A percentile compares a stretch with the other conserved stretches of the same genome.
Conservation (phyloP, 35 echinoderm and acorn worm species). For the Ophiothrix spiculata region DNA sequence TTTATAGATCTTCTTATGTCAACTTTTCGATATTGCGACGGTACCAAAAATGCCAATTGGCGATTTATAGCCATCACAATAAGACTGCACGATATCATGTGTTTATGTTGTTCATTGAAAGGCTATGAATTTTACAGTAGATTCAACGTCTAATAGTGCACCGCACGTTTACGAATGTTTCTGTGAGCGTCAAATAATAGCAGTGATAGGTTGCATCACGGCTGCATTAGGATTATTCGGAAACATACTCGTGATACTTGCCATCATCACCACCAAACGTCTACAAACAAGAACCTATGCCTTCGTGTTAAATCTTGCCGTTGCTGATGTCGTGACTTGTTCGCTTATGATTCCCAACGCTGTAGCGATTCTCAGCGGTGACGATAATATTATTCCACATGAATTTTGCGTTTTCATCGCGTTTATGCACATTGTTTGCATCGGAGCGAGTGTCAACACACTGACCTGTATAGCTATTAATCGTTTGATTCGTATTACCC, state of each 20-base stretch:
- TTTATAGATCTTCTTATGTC: too few species aligned
- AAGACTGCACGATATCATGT: too few species aligned
- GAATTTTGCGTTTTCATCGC: background rate
- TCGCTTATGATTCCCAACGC: background rate
- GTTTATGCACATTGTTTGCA: background rate
- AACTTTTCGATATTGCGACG: too few species aligned
- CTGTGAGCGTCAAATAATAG: background rate
- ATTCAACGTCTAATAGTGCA: too few species aligned
- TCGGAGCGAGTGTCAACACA: slow-evolving; percentile 18
- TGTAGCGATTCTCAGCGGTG: background rate
- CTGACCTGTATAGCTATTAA: slow-evolving; percentile 49
- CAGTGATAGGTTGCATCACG: background rate
- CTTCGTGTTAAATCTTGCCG: background rate
- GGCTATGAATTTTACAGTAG: too few species aligned
- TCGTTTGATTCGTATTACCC: slow-evolving; percentile 50
- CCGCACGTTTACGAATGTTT: background rate
- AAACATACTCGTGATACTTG: background rate
- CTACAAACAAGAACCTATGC: background rate
- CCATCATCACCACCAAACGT: background rate
- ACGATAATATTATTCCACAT: background rate
- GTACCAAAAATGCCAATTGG: too few species aligned
- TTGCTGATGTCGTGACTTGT: background rate
- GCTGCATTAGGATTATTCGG: background rate
- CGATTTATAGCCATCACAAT: too few species aligned
- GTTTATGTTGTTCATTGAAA: too few species aligned